These are phyloP conservation scores for Drosophila hydei DNA, from an alignment of 1,140 invertebrate genomes.

Conservation along the genomic window DNA sequence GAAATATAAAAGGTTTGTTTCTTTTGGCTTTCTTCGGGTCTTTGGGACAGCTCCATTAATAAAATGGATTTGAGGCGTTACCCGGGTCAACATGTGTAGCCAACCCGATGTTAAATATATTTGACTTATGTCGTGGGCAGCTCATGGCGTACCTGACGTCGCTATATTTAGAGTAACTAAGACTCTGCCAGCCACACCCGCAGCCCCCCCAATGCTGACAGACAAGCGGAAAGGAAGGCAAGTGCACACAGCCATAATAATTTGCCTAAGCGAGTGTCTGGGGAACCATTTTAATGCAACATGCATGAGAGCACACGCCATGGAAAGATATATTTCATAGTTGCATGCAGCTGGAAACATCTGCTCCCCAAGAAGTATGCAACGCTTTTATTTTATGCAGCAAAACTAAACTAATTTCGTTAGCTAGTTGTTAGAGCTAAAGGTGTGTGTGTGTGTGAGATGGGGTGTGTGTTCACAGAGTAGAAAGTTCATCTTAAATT, in stretches of 20 bases:
- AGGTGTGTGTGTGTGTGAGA: too few species aligned
- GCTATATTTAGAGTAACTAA: slow-evolving; percentile 12
- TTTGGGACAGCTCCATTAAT: slow-evolving; percentile 18
- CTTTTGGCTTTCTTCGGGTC: not conserved
- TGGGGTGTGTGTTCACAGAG: too few species aligned
- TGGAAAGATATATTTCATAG: slow-evolving; percentile 9
- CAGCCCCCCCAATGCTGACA: not conserved
- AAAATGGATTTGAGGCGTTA: slow-evolving; percentile 40
- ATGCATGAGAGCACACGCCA: slow-evolving; percentile 8
- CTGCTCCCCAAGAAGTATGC: slow-evolving; percentile 27
- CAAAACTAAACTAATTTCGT: not conserved
- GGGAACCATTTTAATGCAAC: slow-evolving; percentile 7
- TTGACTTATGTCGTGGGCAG: slow-evolving; percentile 22
- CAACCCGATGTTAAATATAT: not conserved
- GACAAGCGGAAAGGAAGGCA: not conserved
- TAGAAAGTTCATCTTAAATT: too few species aligned
- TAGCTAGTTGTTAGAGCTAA: not conserved
- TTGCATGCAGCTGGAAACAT: slow-evolving; percentile 1
- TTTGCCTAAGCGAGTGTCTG: not conserved
- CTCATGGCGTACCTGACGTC: not conserved
- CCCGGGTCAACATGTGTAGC: slow-evolving; percentile 14
- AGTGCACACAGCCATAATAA: not conserved
- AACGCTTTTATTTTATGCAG: slow-evolving; percentile 3
- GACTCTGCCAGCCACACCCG: not conserved
- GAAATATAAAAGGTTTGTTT: slow-evolving; percentile 18